Percentiles rank a stretch among this genome's conserved stretches.
Conservation (phyloP, 2,888 invertebrate species). For the Trileptium ribeirensis region DNA sequence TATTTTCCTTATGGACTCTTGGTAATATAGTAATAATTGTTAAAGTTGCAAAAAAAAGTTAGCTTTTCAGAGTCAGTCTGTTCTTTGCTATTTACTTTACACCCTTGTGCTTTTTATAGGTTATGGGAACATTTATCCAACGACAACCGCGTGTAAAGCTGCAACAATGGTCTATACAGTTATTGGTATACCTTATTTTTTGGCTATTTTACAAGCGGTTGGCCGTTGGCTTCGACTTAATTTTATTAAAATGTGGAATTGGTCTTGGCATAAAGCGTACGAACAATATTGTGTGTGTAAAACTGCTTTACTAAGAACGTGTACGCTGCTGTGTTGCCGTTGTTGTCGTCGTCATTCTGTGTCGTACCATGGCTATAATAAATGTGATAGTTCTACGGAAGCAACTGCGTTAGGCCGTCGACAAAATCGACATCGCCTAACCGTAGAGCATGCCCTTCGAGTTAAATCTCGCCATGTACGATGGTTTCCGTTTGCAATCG, state of each 20-base stretch:
- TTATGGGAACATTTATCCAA: background rate
- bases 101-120: background rate
- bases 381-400: background rate
- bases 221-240: slow-evolving; percentile 9
- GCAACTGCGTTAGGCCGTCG: background rate
- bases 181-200: slow-evolving; percentile 19
- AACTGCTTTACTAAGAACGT: background rate
- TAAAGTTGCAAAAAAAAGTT: no score
- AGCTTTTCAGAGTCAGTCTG: no score
- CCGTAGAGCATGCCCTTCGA: background rate
- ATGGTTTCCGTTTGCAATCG: background rate
- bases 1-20: no score
- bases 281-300: background rate
- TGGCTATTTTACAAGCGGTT: slow-evolving; percentile 17
- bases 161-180: background rate
- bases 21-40: no score
- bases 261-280: background rate
- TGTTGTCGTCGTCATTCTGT: no score
- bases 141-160: background rate
- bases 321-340: no score
- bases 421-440: background rate
- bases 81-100: background rate
- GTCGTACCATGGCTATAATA: no score
- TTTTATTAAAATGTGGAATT: background rate
- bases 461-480: background rate